phyloP scores from a whole-genome alignment of 2,113 vertebrate genomes.

The Sitta europaea region DNA sequence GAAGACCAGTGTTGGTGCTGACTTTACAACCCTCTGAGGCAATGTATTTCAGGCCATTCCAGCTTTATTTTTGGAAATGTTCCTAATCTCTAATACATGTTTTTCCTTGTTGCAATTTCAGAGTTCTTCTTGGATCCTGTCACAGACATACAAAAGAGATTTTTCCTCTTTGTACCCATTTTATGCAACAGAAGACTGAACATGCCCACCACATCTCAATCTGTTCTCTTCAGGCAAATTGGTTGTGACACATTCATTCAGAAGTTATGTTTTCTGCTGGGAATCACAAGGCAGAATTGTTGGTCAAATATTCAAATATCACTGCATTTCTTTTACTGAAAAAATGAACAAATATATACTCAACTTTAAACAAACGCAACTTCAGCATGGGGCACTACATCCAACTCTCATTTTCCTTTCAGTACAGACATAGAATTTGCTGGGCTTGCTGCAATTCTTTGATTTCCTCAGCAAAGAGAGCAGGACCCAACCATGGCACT shows the following conservation, averaged over 20 bases:
- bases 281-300: background rate
- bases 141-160: background rate
- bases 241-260: background rate
- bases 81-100: background rate
- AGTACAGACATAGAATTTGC: background rate
- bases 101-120: background rate
- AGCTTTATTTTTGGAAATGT: background rate
- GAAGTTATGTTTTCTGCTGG: background rate
- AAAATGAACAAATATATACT: background rate
- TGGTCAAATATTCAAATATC: background rate
- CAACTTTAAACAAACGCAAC: accelerated
- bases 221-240: background rate
- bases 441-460: background rate
- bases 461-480: background rate
- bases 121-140: background rate
- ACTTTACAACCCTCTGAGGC: background rate
- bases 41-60: background rate
- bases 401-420: background rate
- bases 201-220: background rate
- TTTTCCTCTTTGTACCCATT: background rate
- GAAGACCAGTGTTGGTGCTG: background rate
- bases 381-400: background rate
- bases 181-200: background rate
- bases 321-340: background rate
- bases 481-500: background rate